Evolutionary conservation across 2,113 vertebrate species (phyloP).

Genomic region (Trochalopteron elliotii): DNA sequence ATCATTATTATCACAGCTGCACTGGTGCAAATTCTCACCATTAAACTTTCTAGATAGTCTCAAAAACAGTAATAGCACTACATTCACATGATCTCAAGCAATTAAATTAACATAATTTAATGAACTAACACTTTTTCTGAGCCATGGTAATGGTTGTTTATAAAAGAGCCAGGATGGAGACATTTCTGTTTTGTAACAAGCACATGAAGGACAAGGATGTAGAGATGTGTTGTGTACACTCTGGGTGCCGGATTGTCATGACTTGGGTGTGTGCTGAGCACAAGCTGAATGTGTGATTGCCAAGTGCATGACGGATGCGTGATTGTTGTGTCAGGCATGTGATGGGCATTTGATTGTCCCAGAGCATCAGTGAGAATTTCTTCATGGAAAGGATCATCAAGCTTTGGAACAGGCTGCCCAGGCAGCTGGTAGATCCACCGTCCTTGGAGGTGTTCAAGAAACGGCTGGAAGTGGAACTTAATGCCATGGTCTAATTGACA

Average conservation of each 20-base stretch:
- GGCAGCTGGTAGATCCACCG: not conserved
- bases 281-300: no score
- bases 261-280: not conserved
- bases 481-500: not conserved
- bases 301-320: accelerated
- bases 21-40: not conserved
- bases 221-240: accelerated
- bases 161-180: not conserved
- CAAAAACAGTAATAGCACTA: not conserved
- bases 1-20: not conserved
- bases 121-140: not conserved
- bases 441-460: not conserved
- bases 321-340: accelerated
- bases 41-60: not conserved
- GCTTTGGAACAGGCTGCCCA: not conserved
- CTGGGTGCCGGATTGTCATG: not conserved
- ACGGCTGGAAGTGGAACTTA: not conserved
- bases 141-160: not conserved
- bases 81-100: not conserved
- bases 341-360: not conserved
- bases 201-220: accelerated
- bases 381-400: not conserved
- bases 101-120: not conserved
- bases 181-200: accelerated
- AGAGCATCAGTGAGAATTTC: not conserved